Conservation (phyloP, 37 sponge, comb jelly and placozoan species). For the Ianthella basta region DNA sequence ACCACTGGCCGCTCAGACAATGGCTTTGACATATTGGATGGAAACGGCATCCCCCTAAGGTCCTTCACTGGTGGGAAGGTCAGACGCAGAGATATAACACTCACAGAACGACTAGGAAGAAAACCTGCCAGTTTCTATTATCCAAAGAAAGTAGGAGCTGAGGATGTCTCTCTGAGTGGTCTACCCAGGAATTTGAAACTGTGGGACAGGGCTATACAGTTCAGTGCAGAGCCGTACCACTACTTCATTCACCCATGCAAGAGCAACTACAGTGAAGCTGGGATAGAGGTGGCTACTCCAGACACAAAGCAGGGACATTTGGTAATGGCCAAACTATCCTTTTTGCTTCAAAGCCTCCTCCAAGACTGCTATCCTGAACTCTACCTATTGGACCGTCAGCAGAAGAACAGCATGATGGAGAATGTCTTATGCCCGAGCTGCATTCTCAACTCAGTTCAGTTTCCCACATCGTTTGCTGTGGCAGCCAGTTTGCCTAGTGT, state of each 20-base stretch:
- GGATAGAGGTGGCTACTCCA: conserved; percentile 69
- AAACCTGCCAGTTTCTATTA: not conserved
- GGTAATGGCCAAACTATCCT: conserved; percentile 69
- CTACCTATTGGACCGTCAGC: conserved; percentile 37
- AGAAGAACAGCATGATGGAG: not conserved
- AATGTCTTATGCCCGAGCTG: conserved; percentile 19
- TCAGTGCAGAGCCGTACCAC: not conserved
- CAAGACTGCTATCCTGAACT: conserved; percentile 77
- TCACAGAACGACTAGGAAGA: conserved; percentile 11
- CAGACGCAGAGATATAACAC: not conserved
- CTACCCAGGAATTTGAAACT: not conserved
- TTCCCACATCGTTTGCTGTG: not conserved
- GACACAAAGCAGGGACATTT: conserved; percentile 32
- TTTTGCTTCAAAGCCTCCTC: conserved; percentile 53
- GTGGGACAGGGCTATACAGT: conserved; percentile 3
- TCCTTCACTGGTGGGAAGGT: not conserved
- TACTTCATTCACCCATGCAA: not conserved
- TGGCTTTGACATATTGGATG: conserved; percentile 20
- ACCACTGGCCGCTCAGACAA: not conserved
- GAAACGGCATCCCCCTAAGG: not conserved
- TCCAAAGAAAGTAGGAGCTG: not conserved
- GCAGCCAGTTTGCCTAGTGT: not conserved
- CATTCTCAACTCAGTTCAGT: not conserved
- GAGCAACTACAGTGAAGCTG: conserved; percentile 8
- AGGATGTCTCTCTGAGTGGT: not conserved